A percentile compares a stretch with the other conserved stretches of the same genome.
Conservation (phyloP, 2,888 invertebrate species). For the Tiphia femorata region DNA sequence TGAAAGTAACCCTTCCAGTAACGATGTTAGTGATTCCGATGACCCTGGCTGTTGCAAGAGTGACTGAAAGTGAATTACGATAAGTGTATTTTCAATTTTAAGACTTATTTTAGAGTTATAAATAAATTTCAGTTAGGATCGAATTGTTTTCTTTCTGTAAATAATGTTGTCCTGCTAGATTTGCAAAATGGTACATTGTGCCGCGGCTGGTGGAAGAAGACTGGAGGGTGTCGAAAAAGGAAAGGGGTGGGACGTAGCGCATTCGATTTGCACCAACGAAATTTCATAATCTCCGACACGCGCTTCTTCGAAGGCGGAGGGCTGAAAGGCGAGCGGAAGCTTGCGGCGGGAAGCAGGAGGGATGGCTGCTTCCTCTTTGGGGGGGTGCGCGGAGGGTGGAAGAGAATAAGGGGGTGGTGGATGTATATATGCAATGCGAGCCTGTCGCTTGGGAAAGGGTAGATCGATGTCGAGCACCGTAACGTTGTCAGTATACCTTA, state of each 20-base stretch:
- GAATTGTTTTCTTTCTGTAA: too few species aligned
- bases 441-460: slow-evolving; percentile 6
- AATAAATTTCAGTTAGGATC: too few species aligned
- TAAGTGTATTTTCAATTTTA: too few species aligned
- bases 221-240: slow-evolving; percentile 18
- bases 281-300: slow-evolving; percentile 53
- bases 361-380: too few species aligned
- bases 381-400: not conserved
- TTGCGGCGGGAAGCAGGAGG: slow-evolving; percentile 20
- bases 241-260: slow-evolving; percentile 25
- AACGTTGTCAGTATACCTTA: slow-evolving; percentile 18
- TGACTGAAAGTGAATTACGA: too few species aligned
- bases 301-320: slow-evolving; percentile 20
- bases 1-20: too few species aligned
- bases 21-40: too few species aligned
- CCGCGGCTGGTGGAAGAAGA: not conserved
- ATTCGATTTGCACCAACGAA: slow-evolving; percentile 48
- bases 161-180: too few species aligned
- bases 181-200: too few species aligned
- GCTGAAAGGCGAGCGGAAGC: slow-evolving; percentile 14
- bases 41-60: too few species aligned
- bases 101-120: too few species aligned
- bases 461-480: slow-evolving; percentile 43
- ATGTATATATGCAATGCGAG: slow-evolving; percentile 7
- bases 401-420: not conserved